phyloP scores from a whole-genome alignment of 1,140 invertebrate species.

The Drosophila fuyamai region DNA sequence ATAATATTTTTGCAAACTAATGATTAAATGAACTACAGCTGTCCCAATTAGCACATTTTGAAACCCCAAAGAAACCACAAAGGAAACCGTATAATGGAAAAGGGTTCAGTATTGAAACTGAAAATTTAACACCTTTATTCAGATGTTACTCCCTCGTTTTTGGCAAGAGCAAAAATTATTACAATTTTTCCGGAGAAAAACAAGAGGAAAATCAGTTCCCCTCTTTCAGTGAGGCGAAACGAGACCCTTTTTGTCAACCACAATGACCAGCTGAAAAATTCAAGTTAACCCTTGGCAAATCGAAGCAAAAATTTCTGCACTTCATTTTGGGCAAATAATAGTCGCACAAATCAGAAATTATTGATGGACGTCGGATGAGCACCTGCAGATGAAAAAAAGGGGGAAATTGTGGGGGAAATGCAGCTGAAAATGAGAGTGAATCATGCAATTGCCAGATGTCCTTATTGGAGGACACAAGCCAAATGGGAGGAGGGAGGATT shows the following conservation, averaged over 20 bases:
- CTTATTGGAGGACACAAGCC: constrained; percentile 31
- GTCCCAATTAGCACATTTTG: constrained; percentile 31
- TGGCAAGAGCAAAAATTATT: constrained; percentile 42
- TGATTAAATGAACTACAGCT: constrained; percentile 9
- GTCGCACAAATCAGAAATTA: constrained; percentile 22
- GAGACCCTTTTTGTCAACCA: constrained; percentile 33
- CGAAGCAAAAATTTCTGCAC: constrained; percentile 59
- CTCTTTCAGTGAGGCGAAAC: constrained; percentile 16
- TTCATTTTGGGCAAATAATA: constrained; percentile 59
- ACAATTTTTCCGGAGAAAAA: constrained; percentile 50
- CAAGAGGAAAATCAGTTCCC: constrained; percentile 29
- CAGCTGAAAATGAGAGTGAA: constrained; percentile 44
- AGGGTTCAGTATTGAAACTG: constrained; percentile 40
- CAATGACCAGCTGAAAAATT: constrained; percentile 74
- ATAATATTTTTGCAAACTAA: neutral
- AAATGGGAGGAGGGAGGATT: constrained; percentile 21
- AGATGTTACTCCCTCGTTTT: constrained; percentile 26
- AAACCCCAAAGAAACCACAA: constrained; percentile 23
- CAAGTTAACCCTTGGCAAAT: constrained; percentile 53
- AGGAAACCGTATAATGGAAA: constrained; percentile 41
- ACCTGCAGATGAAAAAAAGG: constrained; percentile 48
- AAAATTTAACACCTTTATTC: constrained; percentile 53
- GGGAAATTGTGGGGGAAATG: constrained; percentile 31
- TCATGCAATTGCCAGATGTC: constrained; percentile 48
- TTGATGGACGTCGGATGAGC: constrained; percentile 60